Conservation (phyloP, 2,113 vertebrate species). For the Calidris pugnax region DNA sequence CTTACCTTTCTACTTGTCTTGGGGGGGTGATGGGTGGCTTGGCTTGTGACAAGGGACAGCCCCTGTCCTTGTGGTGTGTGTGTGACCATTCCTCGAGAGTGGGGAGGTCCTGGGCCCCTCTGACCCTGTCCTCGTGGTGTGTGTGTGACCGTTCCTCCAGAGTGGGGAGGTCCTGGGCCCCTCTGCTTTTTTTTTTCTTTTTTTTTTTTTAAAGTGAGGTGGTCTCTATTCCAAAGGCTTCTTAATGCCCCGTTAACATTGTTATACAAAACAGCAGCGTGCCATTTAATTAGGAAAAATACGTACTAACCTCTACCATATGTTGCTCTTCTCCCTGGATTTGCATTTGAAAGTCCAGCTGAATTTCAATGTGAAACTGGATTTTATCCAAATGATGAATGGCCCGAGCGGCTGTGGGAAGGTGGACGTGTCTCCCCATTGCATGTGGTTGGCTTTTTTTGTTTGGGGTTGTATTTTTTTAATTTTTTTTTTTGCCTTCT, state of each 20-base stretch:
- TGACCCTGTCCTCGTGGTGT: not conserved
- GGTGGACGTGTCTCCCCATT: conserved; percentile 21
- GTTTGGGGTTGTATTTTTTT: not conserved
- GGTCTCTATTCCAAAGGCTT: conserved; percentile 42
- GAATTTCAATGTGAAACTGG: conserved; percentile 69
- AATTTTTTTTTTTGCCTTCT: not conserved
- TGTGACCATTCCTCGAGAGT: not conserved
- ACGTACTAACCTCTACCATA: conserved; percentile 71
- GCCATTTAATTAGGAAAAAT: conserved; percentile 74
- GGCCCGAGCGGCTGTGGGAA: conserved; percentile 41
- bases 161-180: not conserved
- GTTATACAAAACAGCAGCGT: conserved; percentile 70
- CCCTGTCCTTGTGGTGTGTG: not conserved
- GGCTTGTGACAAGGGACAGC: not conserved
- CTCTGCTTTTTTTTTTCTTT: not conserved
- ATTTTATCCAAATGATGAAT: conserved; percentile 70
- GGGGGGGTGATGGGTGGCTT: not conserved
- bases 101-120: not conserved
- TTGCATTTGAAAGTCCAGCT: conserved; percentile 75
- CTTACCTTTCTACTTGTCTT: not conserved
- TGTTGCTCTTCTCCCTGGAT: conserved; percentile 66
- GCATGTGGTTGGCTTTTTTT: not conserved
- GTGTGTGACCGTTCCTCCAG: not conserved
- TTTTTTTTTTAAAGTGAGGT: not conserved
- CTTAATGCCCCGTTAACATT: conserved; percentile 65